phyloP scores from a whole-genome alignment of 2,113 vertebrate species.

The Isurus oxyrinchus region DNA sequence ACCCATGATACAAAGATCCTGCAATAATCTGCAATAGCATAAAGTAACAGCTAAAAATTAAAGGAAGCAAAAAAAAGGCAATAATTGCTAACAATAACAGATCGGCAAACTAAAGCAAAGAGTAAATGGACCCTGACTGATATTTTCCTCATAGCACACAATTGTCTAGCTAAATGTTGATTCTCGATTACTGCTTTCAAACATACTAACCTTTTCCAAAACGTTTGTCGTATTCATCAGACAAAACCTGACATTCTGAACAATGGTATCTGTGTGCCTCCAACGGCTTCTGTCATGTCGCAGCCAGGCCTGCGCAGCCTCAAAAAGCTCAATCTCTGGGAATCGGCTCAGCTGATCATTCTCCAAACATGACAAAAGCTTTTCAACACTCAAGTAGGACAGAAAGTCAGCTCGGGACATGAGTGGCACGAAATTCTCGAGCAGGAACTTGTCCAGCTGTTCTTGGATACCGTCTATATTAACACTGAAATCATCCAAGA shows the following conservation, averaged over 20 bases:
- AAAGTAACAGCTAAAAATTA: neutral
- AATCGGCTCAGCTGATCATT: constrained; percentile 91
- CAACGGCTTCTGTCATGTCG: constrained; percentile 95
- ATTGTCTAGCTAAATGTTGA: constrained; percentile 56
- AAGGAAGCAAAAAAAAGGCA: neutral
- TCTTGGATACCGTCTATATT: constrained; percentile 96
- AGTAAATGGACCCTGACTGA: constrained; percentile 46
- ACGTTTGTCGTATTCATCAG: constrained; percentile 96
- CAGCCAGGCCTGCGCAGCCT: constrained; percentile 93
- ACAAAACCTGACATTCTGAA: constrained; percentile 97
- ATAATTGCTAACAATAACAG: constrained; percentile 6
- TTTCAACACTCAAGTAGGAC: constrained; percentile 93
- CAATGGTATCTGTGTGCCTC: constrained; percentile 94
- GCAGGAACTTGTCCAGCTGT: constrained; percentile 87
- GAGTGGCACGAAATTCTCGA: constrained; percentile 96
- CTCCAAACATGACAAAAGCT: constrained; percentile 90
- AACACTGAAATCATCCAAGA: constrained; percentile 97
- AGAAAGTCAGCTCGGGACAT: constrained; percentile 95
- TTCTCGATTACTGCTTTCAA: constrained; percentile 63
- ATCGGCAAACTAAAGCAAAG: neutral
- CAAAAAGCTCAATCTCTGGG: constrained; percentile 94
- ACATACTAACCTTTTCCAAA: constrained; percentile 88
- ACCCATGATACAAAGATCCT: neutral
- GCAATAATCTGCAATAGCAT: neutral
- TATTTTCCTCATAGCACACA: constrained; percentile 47